Conservation (phyloP, 2,113 vertebrate genomes). For the Parus major region DNA sequence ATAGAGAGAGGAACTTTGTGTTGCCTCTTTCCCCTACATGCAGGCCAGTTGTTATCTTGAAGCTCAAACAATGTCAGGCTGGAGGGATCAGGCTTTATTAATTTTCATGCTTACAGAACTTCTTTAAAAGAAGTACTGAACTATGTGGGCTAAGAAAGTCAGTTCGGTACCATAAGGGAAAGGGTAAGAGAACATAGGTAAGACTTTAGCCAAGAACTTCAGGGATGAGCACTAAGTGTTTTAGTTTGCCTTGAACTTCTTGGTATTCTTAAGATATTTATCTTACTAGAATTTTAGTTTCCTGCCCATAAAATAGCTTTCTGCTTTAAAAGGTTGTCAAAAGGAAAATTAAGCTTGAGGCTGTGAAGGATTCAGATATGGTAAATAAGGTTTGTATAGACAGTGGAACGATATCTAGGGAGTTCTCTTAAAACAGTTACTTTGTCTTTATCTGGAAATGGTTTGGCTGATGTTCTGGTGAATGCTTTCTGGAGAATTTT, state of each 20-base stretch:
- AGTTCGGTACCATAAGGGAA: neutral
- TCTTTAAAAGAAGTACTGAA: neutral
- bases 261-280: neutral
- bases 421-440: neutral
- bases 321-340: neutral
- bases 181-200: neutral
- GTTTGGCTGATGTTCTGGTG: neutral
- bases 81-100: neutral
- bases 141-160: neutral
- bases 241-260: neutral
- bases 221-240: neutral
- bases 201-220: neutral
- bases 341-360: neutral
- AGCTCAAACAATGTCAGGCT: neutral
- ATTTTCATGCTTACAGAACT: neutral
- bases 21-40: neutral
- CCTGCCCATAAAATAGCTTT: neutral
- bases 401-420: neutral
- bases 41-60: neutral
- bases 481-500: constrained; percentile 3
- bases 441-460: constrained; percentile 5
- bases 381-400: neutral
- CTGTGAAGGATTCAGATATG: neutral
- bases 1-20: neutral
- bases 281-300: neutral